Evolutionary conservation across 1,140 invertebrate species (phyloP).

Genomic region (Drosophila melanica): DNA sequence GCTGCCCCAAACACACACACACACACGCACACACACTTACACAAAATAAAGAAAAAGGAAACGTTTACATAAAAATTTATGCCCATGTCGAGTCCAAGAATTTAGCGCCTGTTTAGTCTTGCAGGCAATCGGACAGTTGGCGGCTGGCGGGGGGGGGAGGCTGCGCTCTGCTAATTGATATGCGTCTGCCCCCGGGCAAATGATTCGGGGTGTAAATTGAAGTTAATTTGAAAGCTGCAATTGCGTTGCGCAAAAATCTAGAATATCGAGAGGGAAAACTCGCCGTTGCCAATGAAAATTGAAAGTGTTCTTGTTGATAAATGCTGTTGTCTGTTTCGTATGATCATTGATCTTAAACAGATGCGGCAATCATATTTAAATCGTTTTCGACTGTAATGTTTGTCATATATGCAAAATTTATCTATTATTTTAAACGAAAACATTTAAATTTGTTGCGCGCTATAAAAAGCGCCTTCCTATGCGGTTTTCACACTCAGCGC

Average conservation of each 20-base stretch:
- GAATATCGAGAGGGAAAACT: not conserved
- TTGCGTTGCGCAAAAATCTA: constrained; percentile 59
- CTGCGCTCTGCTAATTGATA: constrained; percentile 65
- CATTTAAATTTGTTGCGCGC: too few relatives aligned
- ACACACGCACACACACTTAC: not conserved
- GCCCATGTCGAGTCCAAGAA: constrained; percentile 29
- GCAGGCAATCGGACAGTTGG: not conserved
- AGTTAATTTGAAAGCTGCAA: constrained; percentile 71
- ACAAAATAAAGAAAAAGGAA: constrained; percentile 1
- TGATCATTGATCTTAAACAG: constrained; percentile 8
- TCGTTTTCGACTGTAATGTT: not conserved
- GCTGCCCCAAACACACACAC: constrained; percentile 18
- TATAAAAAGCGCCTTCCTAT: not conserved
- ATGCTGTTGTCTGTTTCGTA: not conserved
- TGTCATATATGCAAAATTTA: not conserved
- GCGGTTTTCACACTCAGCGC: not conserved
- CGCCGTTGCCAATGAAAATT: constrained; percentile 17
- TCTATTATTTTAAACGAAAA: not conserved
- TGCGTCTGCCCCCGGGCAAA: constrained; percentile 32
- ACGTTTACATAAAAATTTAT: constrained; percentile 68
- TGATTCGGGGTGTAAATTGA: constrained; percentile 62
- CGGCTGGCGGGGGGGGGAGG: not conserved
- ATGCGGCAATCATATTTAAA: constrained; percentile 12
- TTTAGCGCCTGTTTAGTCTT: constrained; percentile 59
- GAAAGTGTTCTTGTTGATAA: constrained; percentile 45